Base-by-base conservation (phyloP, 2,797 vertebrate species). In the Falco biarmicus region DNA sequence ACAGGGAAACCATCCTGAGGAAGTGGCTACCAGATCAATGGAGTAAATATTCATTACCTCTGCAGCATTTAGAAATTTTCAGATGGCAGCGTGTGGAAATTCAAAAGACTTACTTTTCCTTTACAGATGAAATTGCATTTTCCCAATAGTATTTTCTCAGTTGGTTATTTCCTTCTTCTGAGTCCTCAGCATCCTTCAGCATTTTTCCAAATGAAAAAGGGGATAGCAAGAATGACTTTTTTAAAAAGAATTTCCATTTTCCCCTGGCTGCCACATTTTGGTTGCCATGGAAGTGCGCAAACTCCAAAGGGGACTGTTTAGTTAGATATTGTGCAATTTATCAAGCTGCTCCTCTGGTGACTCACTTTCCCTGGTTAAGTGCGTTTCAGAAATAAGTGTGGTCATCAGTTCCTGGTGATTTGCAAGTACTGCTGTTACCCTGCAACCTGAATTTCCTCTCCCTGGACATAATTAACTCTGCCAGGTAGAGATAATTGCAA, bases 311-410 rank as follows among this genome's bases (percentile, higher is more conserved):
- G 87, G 57, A 43, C 80, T 59, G 53, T 90, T 95, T 21, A 68
- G 94, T 57, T 84, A 70, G 87, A 85, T 91, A 90, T 77, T 93
- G 90, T 95, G 92, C 78, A 39, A 88, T 95, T 95, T 83, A 81
- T 95, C 85, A 92, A 94, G 89, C 78, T 94, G 91, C 96, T 98
- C 86, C 95, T 90, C 94, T 69, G 77, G 95, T 95, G 93, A 98
- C 79, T 95, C 91, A 90, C 93, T 89, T 86, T 96, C 66, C 41
- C 87, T 69, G 69, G 66, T 75, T 84, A 90, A 96, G 68, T 80
- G 77, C 8, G 1, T 96, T 92, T 89, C 79, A 94, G 84, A 89
- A 93, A 89, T 78, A 79, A 95, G 84, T 83, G 86, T 89, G 94
- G 91, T 91, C 94, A 96, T 96, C 89, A 88, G 89, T 90, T 79